Base-by-base conservation (phyloP, 2,888 invertebrate genomes). In the Sepioteuthis lessoniana region DNA sequence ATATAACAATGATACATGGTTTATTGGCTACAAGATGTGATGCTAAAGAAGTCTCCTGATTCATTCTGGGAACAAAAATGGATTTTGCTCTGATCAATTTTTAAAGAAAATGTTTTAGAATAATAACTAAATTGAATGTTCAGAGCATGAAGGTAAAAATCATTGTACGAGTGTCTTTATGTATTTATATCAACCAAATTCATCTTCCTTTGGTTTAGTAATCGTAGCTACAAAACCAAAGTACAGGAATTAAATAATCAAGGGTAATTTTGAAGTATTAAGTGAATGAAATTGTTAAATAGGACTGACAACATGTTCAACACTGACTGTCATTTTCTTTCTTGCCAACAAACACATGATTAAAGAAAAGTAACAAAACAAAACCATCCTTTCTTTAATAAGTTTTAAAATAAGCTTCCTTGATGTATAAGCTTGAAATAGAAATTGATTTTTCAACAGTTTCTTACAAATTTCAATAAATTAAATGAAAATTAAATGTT, bases 11-110 rank as follows among this genome's bases (percentile, higher is more conserved):
- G 76, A 76, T 76, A 76, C 76, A 76, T 76, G n/a, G 76, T 76
- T 76, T 76, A 76, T 76, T 76, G 76, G 76, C 76, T 76, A 76
- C 76, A 76, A 76, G 76, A 76, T 76, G 76, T 76, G 35, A 76
- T 76, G 76, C n/a, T n/a, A 76, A 76, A 76, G 76, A 76, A 76
- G 76, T 76, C 76, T 76, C 76, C 76, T 76, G 76, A 35, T n/a
- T n/a, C 76, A 76, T 76, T 76, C 76, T 76, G n/a, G 76, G 76
- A 76, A 13, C n/a, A 31, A 76, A 55, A 76, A 76, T 76, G 76
- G n/a, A 76, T 76, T n/a, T 76, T n/a, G 76, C 76, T 76, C 76
- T 76, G 35, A n/a, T 76, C 13, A 76, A 76, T n/a, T 76, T 76
- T 35, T 19, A 25, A 76, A 16, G n/a, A n/a, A 76, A n/a, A 10